These are phyloP conservation scores for Channa argus DNA, from an alignment of 2,113 vertebrate species.

Conservation along the genomic window DNA sequence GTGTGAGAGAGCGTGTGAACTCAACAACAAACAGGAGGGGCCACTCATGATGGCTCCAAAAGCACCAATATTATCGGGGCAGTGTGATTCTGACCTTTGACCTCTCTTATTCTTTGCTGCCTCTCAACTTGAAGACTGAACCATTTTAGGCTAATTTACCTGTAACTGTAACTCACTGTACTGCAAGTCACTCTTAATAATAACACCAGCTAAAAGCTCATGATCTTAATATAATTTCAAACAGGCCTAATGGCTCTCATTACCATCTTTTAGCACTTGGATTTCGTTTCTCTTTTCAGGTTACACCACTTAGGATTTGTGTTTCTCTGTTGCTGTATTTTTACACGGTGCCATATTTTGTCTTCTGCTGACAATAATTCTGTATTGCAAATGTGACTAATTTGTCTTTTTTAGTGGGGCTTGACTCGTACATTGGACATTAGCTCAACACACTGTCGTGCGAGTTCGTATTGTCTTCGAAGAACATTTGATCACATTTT, in stretches of 20 bases:
- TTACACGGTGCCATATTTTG: too few species aligned
- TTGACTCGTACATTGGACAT: constrained; percentile 9
- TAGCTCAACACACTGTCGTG: constrained; percentile 10
- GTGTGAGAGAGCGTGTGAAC: background rate
- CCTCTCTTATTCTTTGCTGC: background rate
- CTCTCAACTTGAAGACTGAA: background rate
- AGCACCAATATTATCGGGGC: constrained; percentile 20
- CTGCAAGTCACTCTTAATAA: background rate
- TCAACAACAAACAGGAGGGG: constrained; percentile 22
- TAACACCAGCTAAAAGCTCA: background rate
- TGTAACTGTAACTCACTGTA: background rate
- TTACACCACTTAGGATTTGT: background rate
- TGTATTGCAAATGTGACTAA: background rate
- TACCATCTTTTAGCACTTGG: background rate
- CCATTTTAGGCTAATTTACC: constrained; percentile 15
- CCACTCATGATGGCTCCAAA: constrained; percentile 27
- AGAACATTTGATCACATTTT: constrained; percentile 18
- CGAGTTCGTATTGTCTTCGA: background rate
- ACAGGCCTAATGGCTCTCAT: background rate
- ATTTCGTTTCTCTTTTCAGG: background rate
- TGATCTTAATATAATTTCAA: constrained; percentile 10
- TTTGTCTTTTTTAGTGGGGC: background rate
- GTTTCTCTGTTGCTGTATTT: background rate
- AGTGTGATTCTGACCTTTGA: constrained; percentile 18
- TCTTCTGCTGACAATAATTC: background rate